Conservation (phyloP, 2,888 invertebrate species). For the Ptychoptera albimana region DNA sequence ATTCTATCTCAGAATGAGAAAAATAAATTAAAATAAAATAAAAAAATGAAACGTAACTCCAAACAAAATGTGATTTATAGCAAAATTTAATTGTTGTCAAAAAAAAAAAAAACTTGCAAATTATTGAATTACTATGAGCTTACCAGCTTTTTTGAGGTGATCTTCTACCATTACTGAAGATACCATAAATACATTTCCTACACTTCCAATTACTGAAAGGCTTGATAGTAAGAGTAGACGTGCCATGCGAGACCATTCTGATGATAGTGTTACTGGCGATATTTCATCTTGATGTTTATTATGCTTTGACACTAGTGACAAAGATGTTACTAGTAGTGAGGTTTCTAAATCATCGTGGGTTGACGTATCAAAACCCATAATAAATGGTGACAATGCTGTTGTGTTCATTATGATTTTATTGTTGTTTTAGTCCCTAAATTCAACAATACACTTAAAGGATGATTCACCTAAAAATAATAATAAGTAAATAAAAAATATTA, state of each 20-base stretch:
- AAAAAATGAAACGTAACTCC: neutral
- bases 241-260: conserved; percentile 51
- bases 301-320: conserved; percentile 2
- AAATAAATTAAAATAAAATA: conserved; percentile 1
- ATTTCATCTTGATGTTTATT: conserved; percentile 15
- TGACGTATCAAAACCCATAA: too few relatives aligned
- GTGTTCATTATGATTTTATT: too few relatives aligned
- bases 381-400: too few relatives aligned
- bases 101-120: neutral
- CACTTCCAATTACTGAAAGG: conserved; percentile 46
- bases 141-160: conserved; percentile 49
- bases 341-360: too few relatives aligned
- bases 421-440: too few relatives aligned
- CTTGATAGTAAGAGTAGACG: conserved; percentile 46
- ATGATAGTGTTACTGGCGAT: conserved; percentile 47
- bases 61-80: neutral
- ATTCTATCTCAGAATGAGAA: neutral
- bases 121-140: neutral
- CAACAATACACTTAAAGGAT: too few relatives aligned
- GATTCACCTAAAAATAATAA: too few relatives aligned
- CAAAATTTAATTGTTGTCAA: neutral
- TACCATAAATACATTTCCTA: conserved; percentile 63
- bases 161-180: conserved; percentile 58
- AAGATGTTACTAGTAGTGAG: conserved; percentile 1
- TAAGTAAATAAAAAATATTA: too few relatives aligned